These are phyloP conservation scores for Gibbula magus DNA, from an alignment of 2,888 invertebrate species.

Conservation along the genomic window DNA sequence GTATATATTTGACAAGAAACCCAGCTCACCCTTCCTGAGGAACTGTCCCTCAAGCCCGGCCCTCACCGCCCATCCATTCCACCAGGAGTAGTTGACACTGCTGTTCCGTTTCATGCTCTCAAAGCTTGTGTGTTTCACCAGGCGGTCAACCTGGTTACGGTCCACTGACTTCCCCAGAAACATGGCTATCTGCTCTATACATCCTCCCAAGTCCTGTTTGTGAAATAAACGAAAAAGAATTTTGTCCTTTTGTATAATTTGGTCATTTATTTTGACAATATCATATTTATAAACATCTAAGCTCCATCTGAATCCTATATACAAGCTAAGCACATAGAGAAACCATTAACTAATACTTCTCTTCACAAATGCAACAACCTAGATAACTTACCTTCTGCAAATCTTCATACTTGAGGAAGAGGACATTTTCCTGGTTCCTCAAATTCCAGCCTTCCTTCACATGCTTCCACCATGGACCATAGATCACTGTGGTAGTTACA, in stretches of 20 bases:
- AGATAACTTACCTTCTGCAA: slow-evolving; percentile 79
- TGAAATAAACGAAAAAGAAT: background rate
- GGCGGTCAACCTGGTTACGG: slow-evolving; percentile 81
- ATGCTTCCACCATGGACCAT: slow-evolving; percentile 72
- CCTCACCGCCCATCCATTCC: slow-evolving; percentile 74
- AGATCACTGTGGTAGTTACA: slow-evolving; percentile 40
- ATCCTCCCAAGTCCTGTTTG: slow-evolving; percentile 80
- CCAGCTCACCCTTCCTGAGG: slow-evolving; percentile 75
- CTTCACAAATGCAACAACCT: too few species aligned
- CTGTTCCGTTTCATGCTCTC: slow-evolving; percentile 88
- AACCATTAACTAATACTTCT: too few species aligned
- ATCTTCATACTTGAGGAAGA: slow-evolving; percentile 89
- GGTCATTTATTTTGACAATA: too few species aligned
- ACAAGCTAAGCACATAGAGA: too few species aligned
- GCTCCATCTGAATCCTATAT: too few species aligned
- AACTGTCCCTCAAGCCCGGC: slow-evolving; percentile 70
- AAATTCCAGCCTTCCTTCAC: slow-evolving; percentile 81
- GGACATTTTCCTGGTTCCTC: slow-evolving; percentile 80
- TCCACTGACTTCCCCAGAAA: slow-evolving; percentile 77
- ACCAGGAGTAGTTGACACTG: slow-evolving; percentile 81
- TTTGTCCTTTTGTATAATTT: background rate
- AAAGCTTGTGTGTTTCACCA: slow-evolving; percentile 86
- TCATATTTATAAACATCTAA: too few species aligned
- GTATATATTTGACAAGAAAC: too few species aligned
- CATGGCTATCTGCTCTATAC: slow-evolving; percentile 77